Conservation (phyloP, 2,888 invertebrate genomes). For the Chrysolina oricalcia region DNA sequence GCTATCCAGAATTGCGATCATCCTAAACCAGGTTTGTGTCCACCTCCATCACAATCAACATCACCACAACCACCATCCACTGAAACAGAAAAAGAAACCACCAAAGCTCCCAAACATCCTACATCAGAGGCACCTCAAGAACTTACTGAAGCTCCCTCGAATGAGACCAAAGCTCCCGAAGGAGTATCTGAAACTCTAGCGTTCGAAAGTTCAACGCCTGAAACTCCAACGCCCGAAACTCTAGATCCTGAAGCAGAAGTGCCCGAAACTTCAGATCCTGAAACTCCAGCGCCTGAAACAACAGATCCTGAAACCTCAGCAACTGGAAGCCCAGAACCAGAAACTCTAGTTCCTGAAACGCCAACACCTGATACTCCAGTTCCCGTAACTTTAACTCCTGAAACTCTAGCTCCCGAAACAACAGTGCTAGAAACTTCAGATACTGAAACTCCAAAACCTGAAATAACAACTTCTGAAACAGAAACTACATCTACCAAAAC, state of each 20-base stretch:
- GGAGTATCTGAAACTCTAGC: background rate
- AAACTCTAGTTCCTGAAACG: no score
- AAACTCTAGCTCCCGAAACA: no score
- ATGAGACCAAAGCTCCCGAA: background rate
- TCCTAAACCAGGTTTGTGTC: constrained; percentile 15
- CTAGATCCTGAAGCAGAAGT: background rate
- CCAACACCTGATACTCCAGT: no score
- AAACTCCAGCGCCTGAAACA: background rate
- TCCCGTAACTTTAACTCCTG: no score
- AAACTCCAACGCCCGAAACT: background rate
- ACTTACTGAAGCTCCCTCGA: no score
- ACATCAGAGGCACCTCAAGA: background rate
- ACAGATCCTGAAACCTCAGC: constrained; percentile 9
- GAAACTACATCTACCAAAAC: no score
- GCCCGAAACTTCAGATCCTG: background rate
- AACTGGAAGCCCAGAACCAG: constrained; percentile 9
- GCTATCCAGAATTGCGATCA: background rate
- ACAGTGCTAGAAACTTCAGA: no score
- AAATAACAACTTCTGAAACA: no score
- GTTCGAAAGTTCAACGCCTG: background rate
- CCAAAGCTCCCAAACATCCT: background rate
- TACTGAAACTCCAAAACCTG: no score
- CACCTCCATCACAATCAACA: background rate
- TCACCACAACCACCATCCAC: no score
- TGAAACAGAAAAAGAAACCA: background rate